phyloP scores from a whole-genome alignment of 2,113 vertebrate species.

The Macquaria australasica region DNA sequence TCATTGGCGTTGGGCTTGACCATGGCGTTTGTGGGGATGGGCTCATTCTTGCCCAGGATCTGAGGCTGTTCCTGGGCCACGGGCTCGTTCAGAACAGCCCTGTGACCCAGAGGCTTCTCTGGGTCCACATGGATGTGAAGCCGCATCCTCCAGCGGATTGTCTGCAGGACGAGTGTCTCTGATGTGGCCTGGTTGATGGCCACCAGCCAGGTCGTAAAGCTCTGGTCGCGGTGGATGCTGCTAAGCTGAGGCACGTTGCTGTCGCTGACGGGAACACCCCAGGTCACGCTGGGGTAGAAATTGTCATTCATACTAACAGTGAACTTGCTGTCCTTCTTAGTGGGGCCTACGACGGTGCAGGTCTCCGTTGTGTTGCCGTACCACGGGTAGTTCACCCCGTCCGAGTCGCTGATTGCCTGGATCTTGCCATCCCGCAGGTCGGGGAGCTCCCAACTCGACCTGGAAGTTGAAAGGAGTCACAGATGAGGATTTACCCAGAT shows the following conservation, averaged over 20 bases:
- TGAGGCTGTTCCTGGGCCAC: constrained; percentile 92
- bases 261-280: constrained; percentile 95
- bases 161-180: constrained; percentile 93
- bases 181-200: constrained; percentile 91
- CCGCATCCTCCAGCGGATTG: constrained; percentile 95
- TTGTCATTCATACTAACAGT: constrained; percentile 99
- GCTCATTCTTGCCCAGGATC: constrained; percentile 92
- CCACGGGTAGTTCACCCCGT: constrained; percentile 98
- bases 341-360: constrained; percentile 94
- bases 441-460: constrained; percentile 99
- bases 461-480: constrained; percentile 64
- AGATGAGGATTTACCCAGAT: constrained; percentile 29
- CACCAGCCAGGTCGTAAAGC: constrained; percentile 98
- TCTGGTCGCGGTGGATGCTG: constrained; percentile 95
- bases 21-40: constrained; percentile 93
- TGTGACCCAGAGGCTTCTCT: constrained; percentile 89
- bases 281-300: constrained; percentile 99
- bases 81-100: constrained; percentile 91
- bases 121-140: constrained; percentile 94
- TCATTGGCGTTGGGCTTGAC: constrained; percentile 99
- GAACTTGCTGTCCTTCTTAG: constrained; percentile 93
- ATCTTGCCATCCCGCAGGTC: constrained; percentile 93
- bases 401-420: constrained; percentile 96
- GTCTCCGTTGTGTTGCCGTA: constrained; percentile 98
- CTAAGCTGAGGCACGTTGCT: constrained; percentile 94